Conservation (phyloP, 2,113 vertebrate genomes). For the Alexandromys fortis region DNA sequence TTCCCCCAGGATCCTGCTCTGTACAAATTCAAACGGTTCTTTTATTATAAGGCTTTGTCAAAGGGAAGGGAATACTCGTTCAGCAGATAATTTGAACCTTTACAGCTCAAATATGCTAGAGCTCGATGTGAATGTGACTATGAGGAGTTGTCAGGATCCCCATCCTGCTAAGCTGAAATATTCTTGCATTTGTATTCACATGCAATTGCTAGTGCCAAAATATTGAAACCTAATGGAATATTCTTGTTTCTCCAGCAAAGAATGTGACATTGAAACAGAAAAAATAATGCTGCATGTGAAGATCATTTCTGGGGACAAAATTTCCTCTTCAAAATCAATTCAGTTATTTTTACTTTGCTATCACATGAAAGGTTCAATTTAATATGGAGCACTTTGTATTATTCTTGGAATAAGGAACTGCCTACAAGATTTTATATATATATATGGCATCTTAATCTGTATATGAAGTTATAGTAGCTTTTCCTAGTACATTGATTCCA, state of each 20-base stretch:
- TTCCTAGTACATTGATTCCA: background rate
- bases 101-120: background rate
- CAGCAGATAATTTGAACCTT: conserved; percentile 41
- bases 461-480: background rate
- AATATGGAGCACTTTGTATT: background rate
- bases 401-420: background rate
- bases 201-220: background rate
- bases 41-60: conserved; percentile 41
- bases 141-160: background rate
- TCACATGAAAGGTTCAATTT: background rate
- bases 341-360: background rate
- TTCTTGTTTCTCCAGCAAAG: background rate
- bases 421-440: background rate
- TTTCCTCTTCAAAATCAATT: background rate
- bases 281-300: background rate
- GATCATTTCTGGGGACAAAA: background rate
- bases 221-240: conserved; percentile 19
- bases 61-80: conserved; percentile 14
- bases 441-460: background rate
- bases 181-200: conserved; percentile 14
- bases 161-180: background rate
- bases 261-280: background rate
- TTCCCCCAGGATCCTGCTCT: conserved; percentile 48
- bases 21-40: background rate
- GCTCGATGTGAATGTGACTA: background rate